These are phyloP conservation scores for Galerucella pusilla DNA, from an alignment of 2,888 invertebrate genomes.

Conservation along the genomic window DNA sequence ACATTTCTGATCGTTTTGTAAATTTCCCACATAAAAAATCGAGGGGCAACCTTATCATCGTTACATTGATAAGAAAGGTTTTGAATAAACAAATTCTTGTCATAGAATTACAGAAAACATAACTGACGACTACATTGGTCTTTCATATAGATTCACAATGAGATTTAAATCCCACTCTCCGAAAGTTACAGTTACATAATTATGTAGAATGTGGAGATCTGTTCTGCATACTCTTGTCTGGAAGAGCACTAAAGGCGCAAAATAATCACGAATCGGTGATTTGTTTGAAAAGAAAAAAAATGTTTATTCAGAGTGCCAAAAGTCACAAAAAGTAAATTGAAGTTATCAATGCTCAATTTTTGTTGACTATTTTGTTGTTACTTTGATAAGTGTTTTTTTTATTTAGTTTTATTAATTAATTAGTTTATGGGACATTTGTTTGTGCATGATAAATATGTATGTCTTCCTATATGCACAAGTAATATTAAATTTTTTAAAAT, in stretches of 20 bases:
- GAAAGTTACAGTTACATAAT: no score
- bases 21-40: no score
- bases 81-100: no score
- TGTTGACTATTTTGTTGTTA: slow-evolving; percentile 44
- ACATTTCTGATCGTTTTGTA: no score
- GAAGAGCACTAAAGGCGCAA: neutral
- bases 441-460: slow-evolving; percentile 46
- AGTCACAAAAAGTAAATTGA: slow-evolving; percentile 4
- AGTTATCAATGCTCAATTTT: slow-evolving; percentile 46
- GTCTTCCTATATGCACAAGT: slow-evolving; percentile 50
- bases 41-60: no score
- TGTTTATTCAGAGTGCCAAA: slow-evolving; percentile 16
- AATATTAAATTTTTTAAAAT: slow-evolving; percentile 31
- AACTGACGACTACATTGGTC: no score
- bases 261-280: neutral
- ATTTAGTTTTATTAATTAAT: slow-evolving; percentile 41
- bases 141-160: no score
- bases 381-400: slow-evolving; percentile 42
- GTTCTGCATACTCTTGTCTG: neutral
- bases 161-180: no score
- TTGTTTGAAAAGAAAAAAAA: neutral
- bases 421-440: slow-evolving; percentile 38
- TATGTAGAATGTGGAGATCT: no score
- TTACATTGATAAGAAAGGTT: no score
- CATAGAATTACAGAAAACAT: no score